Base-by-base conservation (phyloP, 2,888 invertebrate species). In the Eupithecia vulgata region DNA sequence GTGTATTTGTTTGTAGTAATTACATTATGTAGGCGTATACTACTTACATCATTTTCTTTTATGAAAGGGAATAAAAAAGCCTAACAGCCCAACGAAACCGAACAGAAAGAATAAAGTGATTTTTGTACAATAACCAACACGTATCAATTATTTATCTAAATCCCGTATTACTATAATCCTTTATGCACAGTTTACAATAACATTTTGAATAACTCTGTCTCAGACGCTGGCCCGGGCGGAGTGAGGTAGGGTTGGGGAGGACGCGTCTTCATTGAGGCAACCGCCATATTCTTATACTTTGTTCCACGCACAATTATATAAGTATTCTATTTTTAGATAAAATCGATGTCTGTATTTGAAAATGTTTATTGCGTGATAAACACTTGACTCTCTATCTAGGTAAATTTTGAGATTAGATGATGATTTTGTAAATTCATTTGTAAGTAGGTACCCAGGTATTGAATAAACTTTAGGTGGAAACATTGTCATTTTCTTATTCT, bases 241-340 rank as follows among this genome's bases (percentile, higher is more conserved):
- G 45, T 57, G 21, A 52, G 30, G 34, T 42, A 52, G 12, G 45
- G 52, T 40, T 59, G 13, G 12, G 37, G 40, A 5, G 5, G 40
- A 10, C 21, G 37, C 65, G 13, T 25, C 21, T 10, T 35, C 34
- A 21, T 52, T 59, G 48, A n/a, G 15, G 52, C n/a, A 48, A 5
- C 68, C 74, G 74, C 74, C 68, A 37, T 45, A 74, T 37, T 74
- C 71, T 68, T 71, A 66, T 66, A 34, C 74, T 74, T 74, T 74
- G 68, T 71, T 34, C 74, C 71, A 74, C 68, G 59, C n/a, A 42
- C 35, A 25, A 42, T n/a, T n/a, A n/a, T n/a, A 25, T 57, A 40
- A 1, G 45, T 45, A 34, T 34, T 17, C 34, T 40, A 40, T 68
- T 30, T 48, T 21, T 15, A 59, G 4, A 59, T 15, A 40, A 40